phyloP scores from a whole-genome alignment of 2,888 invertebrate species.

The Cataglyphis rosenhaueri region DNA sequence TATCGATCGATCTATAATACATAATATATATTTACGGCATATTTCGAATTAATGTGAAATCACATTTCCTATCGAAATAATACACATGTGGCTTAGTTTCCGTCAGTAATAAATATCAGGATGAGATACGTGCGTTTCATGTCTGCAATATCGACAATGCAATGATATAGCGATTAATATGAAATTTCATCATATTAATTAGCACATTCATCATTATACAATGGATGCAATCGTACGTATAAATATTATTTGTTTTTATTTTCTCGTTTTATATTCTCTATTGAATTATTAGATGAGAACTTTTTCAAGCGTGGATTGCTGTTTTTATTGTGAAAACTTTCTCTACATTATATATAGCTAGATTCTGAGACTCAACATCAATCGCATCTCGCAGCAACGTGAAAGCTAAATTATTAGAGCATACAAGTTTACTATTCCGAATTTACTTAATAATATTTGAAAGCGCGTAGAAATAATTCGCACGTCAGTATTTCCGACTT shows the following conservation, averaged over 20 bases:
- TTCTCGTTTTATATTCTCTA: not conserved
- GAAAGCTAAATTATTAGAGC: constrained; percentile 42
- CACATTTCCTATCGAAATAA: not conserved
- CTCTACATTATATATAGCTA: constrained; percentile 10
- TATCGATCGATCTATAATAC: constrained; percentile 7
- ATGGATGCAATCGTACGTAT: not conserved
- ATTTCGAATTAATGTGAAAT: constrained; percentile 38
- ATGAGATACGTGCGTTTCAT: not conserved
- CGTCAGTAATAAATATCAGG: constrained; percentile 17
- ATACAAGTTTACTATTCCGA: constrained; percentile 49
- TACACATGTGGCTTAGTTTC: constrained; percentile 27
- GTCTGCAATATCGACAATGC: not conserved
- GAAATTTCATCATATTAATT: constrained; percentile 28
- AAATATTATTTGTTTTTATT: not conserved
- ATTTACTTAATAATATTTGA: constrained; percentile 43
- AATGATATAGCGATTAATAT: constrained; percentile 1
- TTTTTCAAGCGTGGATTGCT: not conserved
- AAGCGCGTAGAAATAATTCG: constrained; percentile 26
- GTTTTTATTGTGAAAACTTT: constrained; percentile 28
- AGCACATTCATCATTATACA: not conserved
- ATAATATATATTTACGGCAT: not conserved
- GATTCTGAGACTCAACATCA: constrained; percentile 17
- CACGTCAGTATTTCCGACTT: not conserved
- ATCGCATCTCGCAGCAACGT: not conserved
- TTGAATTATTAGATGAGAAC: not conserved